Conservation (phyloP, 2,113 vertebrate species). For the Vidua chalybeata region DNA sequence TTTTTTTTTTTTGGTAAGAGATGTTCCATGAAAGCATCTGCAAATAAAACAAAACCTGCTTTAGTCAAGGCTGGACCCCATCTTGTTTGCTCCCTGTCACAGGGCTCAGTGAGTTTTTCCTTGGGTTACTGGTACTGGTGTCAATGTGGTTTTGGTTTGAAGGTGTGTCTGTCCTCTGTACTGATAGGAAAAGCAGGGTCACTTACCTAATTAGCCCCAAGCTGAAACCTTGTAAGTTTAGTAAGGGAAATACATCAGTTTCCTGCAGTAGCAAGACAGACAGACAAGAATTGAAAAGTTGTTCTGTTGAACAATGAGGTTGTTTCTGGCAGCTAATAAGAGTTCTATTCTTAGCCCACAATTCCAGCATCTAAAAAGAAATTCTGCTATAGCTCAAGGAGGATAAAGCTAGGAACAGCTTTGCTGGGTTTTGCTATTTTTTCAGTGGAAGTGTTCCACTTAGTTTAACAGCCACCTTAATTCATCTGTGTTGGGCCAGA, state of each 20-base stretch:
- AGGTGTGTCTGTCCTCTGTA: not conserved
- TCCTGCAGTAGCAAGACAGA: not conserved
- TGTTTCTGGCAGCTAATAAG: not conserved
- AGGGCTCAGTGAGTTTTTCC: not conserved
- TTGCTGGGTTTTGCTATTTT: not conserved
- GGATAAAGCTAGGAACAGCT: not conserved
- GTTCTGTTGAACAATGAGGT: not conserved
- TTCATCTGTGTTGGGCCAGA: not conserved
- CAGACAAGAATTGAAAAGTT: too few species aligned
- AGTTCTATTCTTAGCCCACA: not conserved
- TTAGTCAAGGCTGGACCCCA: not conserved
- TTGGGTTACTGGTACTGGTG: not conserved
- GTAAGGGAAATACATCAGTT: not conserved
- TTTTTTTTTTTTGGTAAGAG: not conserved
- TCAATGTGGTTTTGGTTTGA: not conserved
- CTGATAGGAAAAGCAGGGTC: not conserved
- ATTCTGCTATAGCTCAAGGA: not conserved
- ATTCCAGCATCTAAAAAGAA: not conserved
- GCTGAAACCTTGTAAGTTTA: not conserved
- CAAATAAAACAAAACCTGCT: not conserved
- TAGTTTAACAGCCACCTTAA: not conserved
- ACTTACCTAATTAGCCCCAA: not conserved
- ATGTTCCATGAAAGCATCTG: not conserved
- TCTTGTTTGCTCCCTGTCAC: not conserved
- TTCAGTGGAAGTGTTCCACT: not conserved